Percentiles rank a stretch among this genome's conserved stretches.
Conservation (phyloP, 1,140 invertebrate genomes). For the Caenorhabditis briggsae region DNA sequence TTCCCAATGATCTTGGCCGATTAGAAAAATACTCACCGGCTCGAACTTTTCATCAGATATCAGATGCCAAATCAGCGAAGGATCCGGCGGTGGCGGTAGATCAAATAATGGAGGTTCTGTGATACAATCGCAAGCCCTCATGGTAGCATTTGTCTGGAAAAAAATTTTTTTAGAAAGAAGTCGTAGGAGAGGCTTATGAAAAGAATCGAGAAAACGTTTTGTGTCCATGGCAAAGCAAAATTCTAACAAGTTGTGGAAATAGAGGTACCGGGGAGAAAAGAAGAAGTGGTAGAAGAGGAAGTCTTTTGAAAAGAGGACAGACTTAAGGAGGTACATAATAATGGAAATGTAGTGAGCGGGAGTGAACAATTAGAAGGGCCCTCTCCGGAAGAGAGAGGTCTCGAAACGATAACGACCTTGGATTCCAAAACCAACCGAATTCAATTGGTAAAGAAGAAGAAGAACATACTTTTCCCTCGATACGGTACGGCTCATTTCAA, state of each 20-base stretch:
- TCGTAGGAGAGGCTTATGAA: not conserved
- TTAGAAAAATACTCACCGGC: conserved; percentile 41
- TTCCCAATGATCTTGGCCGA: conserved; percentile 14
- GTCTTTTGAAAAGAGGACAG: conserved; percentile 55
- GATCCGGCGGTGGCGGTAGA: conserved; percentile 50
- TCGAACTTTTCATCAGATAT: conserved; percentile 51
- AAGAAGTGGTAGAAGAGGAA: not conserved
- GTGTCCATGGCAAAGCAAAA: conserved; percentile 50
- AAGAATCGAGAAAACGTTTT: conserved; percentile 18
- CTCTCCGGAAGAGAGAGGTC: not conserved
- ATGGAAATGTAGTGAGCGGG: conserved; percentile 37
- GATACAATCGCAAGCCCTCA: conserved; percentile 50
- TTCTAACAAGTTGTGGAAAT: conserved; percentile 48
- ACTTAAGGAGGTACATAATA: conserved; percentile 55
- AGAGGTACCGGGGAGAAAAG: not conserved
- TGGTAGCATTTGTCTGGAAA: conserved; percentile 45
- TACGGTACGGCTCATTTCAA: conserved; percentile 49
- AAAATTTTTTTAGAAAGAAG: not conserved
- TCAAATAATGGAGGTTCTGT: conserved; percentile 49
- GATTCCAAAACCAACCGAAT: conserved; percentile 5
- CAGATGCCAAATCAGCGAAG: conserved; percentile 49
- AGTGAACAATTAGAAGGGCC: conserved; percentile 40
- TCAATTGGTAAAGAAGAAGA: no score
- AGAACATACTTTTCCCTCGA: not conserved
- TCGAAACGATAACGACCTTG: conserved; percentile 50